phyloP scores from a whole-genome alignment of 2,113 vertebrate species.

The Vidua macroura region DNA sequence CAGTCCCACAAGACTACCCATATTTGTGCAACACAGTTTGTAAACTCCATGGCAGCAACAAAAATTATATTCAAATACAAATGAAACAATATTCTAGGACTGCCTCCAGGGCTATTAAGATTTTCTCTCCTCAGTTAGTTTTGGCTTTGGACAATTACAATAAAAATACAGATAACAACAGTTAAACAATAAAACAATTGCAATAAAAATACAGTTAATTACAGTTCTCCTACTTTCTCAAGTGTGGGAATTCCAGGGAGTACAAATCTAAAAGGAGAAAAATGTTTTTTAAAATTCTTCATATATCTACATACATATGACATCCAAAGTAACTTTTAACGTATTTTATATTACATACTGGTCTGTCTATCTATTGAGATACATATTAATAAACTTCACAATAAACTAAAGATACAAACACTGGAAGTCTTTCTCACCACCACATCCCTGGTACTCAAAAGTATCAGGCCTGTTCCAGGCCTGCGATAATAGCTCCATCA shows the following conservation, averaged over 20 bases:
- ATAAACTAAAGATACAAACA: background rate
- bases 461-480: background rate
- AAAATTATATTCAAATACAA: conserved; percentile 1
- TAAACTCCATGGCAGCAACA: background rate
- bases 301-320: background rate
- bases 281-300: background rate
- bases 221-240: background rate
- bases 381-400: background rate
- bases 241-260: background rate
- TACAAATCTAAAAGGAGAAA: background rate
- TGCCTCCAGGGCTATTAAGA: background rate
- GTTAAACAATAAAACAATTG: background rate
- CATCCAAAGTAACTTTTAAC: background rate
- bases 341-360: background rate
- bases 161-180: background rate
- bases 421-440: background rate
- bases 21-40: background rate
- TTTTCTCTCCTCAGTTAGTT: background rate
- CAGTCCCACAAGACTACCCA: background rate
- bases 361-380: background rate
- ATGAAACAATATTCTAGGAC: background rate
- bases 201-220: background rate
- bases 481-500: background rate
- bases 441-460: accelerated
- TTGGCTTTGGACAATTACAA: background rate